These are phyloP conservation scores for Zoanthus gigantus DNA, from an alignment of 92 coral and sea anemone species.

Conservation along the genomic window DNA sequence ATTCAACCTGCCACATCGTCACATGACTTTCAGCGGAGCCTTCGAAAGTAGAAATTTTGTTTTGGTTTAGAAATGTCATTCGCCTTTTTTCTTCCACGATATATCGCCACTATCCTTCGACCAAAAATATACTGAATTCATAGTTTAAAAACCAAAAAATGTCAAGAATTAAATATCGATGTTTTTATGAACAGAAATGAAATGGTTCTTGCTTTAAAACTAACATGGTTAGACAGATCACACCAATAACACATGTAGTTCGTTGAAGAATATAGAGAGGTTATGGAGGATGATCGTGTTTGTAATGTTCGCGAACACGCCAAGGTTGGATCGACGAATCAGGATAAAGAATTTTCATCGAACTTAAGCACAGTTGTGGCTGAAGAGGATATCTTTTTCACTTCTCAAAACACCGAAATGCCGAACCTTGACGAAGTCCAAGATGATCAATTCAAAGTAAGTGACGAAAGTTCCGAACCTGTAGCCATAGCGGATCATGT, in stretches of 20 bases:
- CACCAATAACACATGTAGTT: neutral
- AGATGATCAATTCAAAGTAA: conserved; percentile 2
- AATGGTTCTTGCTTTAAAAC: neutral
- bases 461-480: neutral
- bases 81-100: conserved; percentile 20
- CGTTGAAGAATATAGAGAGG: neutral
- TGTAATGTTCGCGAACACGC: conserved; percentile 21
- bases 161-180: neutral
- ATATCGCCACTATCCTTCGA: neutral
- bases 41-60: conserved; percentile 27
- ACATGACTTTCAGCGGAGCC: conserved; percentile 43
- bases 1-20: conserved; percentile 70
- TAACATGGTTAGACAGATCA: conserved; percentile 3
- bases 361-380: conserved; percentile 13
- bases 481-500: conserved; percentile 1
- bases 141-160: conserved; percentile 4
- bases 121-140: conserved; percentile 8
- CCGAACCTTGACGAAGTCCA: conserved; percentile 36
- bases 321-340: neutral
- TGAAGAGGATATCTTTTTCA: conserved; percentile 10
- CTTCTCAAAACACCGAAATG: conserved; percentile 24
- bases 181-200: conserved; percentile 1
- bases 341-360: neutral
- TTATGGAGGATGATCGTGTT: conserved; percentile 36
- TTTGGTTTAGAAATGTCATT: conserved; percentile 38